These are phyloP conservation scores for Belonocnema kinseyi DNA, from an alignment of 1,140 invertebrate genomes.

Conservation along the genomic window DNA sequence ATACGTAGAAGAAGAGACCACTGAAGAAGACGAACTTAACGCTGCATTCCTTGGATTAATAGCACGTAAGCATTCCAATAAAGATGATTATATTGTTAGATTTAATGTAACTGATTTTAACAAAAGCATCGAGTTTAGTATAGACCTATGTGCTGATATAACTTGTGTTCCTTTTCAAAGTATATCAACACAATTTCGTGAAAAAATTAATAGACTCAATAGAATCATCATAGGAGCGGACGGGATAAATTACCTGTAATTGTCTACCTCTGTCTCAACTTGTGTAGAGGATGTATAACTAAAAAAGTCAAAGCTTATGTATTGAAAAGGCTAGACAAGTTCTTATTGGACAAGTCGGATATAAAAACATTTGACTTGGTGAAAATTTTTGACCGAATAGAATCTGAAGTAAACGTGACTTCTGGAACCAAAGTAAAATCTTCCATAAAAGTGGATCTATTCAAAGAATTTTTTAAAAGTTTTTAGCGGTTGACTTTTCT, in stretches of 20 bases:
- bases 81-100: too few relatives aligned
- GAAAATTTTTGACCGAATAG: conserved; percentile 5
- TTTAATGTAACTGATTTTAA: conserved; percentile 30
- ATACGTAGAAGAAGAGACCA: conserved; percentile 30
- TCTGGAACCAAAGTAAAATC: too few relatives aligned
- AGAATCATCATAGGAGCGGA: conserved; percentile 27
- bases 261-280: background rate
- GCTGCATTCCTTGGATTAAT: background rate
- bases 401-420: background rate
- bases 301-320: conserved; percentile 33
- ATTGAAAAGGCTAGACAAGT: conserved; percentile 29
- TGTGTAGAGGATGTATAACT: background rate
- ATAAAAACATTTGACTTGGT: conserved; percentile 31
- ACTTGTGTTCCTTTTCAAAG: conserved; percentile 33
- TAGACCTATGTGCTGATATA: conserved; percentile 36
- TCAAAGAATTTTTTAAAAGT: too few relatives aligned
- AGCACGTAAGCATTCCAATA: too few relatives aligned
- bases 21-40: conserved; percentile 32
- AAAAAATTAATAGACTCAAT: conserved; percentile 8
- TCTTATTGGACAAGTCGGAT: conserved; percentile 23
- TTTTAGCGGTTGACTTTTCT: too few relatives aligned
- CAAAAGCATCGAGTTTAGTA: conserved; percentile 29
- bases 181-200: background rate
- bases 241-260: conserved; percentile 19
- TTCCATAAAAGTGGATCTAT: too few relatives aligned